Evolutionary conservation across 2,888 invertebrate genomes (phyloP).

Genomic region (Apamea epomidion): DNA sequence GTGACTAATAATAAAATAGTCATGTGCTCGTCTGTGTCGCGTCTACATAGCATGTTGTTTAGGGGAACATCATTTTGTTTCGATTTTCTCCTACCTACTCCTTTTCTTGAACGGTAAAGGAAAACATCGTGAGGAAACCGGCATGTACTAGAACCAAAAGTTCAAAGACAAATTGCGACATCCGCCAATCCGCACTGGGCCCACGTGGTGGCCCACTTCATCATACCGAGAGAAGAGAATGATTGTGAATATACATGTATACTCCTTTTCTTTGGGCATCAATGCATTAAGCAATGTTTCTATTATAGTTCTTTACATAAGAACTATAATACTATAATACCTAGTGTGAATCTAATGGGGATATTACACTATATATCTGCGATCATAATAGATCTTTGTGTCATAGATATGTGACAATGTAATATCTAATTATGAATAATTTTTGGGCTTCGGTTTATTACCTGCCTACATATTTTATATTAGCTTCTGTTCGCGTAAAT

Average conservation of each 20-base stretch:
- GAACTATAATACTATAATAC: too few relatives aligned
- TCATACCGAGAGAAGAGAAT: too few relatives aligned
- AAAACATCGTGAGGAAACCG: not conserved
- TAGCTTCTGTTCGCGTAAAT: too few relatives aligned
- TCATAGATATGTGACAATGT: not conserved
- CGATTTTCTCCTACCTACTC: not conserved
- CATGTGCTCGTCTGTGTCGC: constrained; percentile 33
- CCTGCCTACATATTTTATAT: too few relatives aligned
- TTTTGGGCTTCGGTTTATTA: not conserved
- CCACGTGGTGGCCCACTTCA: not conserved
- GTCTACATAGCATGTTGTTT: constrained; percentile 16
- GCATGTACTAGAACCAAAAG: not conserved
- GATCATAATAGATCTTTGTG: not conserved
- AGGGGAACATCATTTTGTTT: not conserved
- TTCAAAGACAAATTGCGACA: not conserved
- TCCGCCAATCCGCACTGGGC: not conserved
- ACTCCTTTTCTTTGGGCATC: not conserved
- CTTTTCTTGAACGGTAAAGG: not conserved
- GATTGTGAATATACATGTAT: not conserved
- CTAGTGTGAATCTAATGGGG: not conserved
- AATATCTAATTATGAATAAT: not conserved
- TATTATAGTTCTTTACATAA: not conserved
- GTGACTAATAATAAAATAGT: constrained; percentile 47
- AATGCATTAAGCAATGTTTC: not conserved
- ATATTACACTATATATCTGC: too few relatives aligned